Evolutionary conservation across 1,140 invertebrate genomes (phyloP), one percentile per base, ranked within the genome.

Genomic region (Zaprionus inermis): DNA sequence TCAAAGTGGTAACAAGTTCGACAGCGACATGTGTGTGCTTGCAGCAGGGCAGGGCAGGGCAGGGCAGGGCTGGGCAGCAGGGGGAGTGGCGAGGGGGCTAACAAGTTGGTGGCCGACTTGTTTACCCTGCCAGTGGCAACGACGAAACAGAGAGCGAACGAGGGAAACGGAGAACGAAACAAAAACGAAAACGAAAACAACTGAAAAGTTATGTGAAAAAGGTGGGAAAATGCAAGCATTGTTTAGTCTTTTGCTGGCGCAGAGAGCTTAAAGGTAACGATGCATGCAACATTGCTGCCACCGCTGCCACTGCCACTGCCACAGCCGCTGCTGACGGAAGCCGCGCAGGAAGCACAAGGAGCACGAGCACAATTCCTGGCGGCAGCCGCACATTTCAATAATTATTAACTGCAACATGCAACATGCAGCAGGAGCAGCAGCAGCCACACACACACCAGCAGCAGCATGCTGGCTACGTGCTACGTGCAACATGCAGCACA

Each of bases 221-320:
- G 84, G 84, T 89, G 84, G 84, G 85, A 89, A 89, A 89, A 89
- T 90, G 84, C 78, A 90, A 84, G 84, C 84, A 89, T 89, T 89
- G 84, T 90, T 44, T 90, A 84, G 84, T 78, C 84, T 89, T 83
- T 75, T 67, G 76, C 67, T 71, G 28, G 36, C 44, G 14, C 68
- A 7, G 14, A 55, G 46, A 52, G 72, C 52, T 66, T 51, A 60
- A 84, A 84, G 81, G 84, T 89, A 89, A 84, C 84, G 84, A 88
- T 89, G 83, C 84, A 88, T 88, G 84, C 83, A 89, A 82, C 84
- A 80, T 67, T 72, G 80, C 73, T 46, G 41, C 38, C 44, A 51
- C 32, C 36, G 60, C 22, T 34, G 51, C 20, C 44, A 60, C 36
- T 67, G 64, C 51, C 34, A 55, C 22, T 34, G 51, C 20, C 44